Base-by-base conservation (phyloP, 2,888 invertebrate genomes). In the Spodoptera exigua region DNA sequence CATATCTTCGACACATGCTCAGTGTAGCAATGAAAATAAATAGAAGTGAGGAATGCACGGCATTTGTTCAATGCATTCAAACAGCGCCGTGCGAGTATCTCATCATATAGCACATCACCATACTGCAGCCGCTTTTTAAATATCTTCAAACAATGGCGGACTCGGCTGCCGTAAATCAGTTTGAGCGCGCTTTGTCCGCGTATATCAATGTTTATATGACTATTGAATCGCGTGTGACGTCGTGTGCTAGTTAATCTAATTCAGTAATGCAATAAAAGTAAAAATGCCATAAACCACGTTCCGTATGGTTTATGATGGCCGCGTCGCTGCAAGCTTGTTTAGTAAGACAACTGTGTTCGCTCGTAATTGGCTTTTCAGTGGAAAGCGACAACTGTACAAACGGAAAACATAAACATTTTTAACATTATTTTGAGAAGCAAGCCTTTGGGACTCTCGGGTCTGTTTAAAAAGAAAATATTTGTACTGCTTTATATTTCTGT, bases 191-290 rank as follows among this genome's bases (percentile, higher is more conserved):
- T 53, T 40, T 56, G 32, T 47, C 27, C 43, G 36, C 43, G 66
- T 70, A 61, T 54, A 44, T 61, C 40, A 18, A 40, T 39, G 52
- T 65, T 65, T 60, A 65, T 53, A 56, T 61, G 14, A 56, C 41
- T 65, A 60, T 55, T 60, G 40, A 52, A 61, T 60, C 65, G 39
- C 40, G 65, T 60, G 36, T 16, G 59, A 63, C 69, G 60, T 36
- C 36, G 52, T 60, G 44, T 32, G 59, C 59, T 45, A 70, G 81
- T 88, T 82, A 84, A 85, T 88, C 87, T 89, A 88, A 88, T 83
- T 86, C 82, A 66, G 86, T 69, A 49, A 51, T 65, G 85, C 74
- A 81, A 81, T 89, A 86, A 89, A 89, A 84, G 70, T 72, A 84
- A 85, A 86, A 87, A 86, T 83, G 86, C 84, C 66, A 83, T 89